A percentile compares a stretch with the other conserved stretches of the same genome.
These are phyloP conservation scores for Erpetoichthys calabaricus DNA, from an alignment of 2,797 vertebrate species.

Conservation along the genomic window DNA sequence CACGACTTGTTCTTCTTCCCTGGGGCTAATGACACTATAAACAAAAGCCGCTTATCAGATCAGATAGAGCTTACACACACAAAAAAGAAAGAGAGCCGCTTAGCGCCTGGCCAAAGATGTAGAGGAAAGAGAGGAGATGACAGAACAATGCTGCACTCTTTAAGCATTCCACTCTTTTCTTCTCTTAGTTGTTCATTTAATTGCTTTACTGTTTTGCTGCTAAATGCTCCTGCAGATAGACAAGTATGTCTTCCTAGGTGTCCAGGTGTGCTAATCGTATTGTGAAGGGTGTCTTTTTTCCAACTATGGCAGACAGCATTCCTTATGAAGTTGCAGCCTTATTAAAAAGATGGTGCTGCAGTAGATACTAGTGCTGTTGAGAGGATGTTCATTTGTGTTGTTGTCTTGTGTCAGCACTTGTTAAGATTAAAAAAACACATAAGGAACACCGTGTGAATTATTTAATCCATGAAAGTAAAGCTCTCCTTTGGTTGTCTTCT, in stretches of 20 bases:
- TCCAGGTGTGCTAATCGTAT: constrained; percentile 26
- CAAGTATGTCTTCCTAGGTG: constrained; percentile 11
- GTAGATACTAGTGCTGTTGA: no score
- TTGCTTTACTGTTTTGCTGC: constrained; percentile 36
- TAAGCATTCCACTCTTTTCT: constrained; percentile 28
- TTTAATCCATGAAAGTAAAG: no score
- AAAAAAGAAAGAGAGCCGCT: constrained; percentile 32
- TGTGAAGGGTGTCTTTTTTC: constrained; percentile 24
- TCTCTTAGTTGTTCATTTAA: constrained; percentile 37
- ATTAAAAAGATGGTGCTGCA: no score
- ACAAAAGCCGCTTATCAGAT: constrained; percentile 68
- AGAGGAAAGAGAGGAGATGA: constrained; percentile 42
- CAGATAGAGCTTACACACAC: constrained; percentile 29
- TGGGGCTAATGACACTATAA: constrained; percentile 60
- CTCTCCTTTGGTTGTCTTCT: no score
- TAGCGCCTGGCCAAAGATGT: constrained; percentile 37
- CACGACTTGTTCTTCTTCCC: constrained; percentile 41
- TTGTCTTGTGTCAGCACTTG: no score
- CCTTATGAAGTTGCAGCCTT: no score
- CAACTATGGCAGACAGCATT: no score
- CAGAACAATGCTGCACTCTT: constrained; percentile 46
- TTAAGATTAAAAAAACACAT: no score
- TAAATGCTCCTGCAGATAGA: constrained; percentile 44
- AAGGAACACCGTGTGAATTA: no score
- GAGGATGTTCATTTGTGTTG: no score